These are phyloP conservation scores for Rhinogobio ventralis DNA, from an alignment of 2,797 vertebrate species.

Conservation along the genomic window DNA sequence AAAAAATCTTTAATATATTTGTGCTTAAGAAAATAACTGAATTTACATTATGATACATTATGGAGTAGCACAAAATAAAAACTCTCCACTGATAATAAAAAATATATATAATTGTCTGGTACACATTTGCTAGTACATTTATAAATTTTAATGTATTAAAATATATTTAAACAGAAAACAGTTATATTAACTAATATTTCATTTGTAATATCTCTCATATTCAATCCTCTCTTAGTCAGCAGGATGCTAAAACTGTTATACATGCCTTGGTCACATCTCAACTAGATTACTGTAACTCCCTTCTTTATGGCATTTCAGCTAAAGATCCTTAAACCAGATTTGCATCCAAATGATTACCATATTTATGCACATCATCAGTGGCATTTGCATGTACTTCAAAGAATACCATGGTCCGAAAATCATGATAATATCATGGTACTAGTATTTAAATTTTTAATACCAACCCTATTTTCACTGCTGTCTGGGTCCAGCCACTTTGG, in stretches of 20 bases:
- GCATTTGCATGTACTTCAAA: background rate
- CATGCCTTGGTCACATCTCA: too few species aligned
- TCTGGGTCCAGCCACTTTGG: constrained; percentile 95
- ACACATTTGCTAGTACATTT: too few species aligned
- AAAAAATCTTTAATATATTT: background rate
- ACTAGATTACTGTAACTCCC: too few species aligned
- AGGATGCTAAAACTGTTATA: too few species aligned
- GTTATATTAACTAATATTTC: too few species aligned
- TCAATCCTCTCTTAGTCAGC: too few species aligned
- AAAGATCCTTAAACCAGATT: too few species aligned
- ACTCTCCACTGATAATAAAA: background rate
- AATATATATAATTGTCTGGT: background rate
- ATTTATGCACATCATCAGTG: background rate
- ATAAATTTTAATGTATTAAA: too few species aligned
- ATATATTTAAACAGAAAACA: too few species aligned
- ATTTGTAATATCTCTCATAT: too few species aligned
- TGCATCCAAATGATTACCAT: background rate
- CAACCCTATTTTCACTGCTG: constrained; percentile 87
- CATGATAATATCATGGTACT: background rate
- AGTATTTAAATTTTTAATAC: background rate
- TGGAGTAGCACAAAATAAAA: background rate
- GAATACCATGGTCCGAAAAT: background rate
- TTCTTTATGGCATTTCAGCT: too few species aligned
- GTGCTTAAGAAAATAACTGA: background rate
- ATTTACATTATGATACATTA: background rate